Evolutionary conservation across 2,113 vertebrate species (phyloP).

Genomic region (Tricholaema leucomelas): DNA sequence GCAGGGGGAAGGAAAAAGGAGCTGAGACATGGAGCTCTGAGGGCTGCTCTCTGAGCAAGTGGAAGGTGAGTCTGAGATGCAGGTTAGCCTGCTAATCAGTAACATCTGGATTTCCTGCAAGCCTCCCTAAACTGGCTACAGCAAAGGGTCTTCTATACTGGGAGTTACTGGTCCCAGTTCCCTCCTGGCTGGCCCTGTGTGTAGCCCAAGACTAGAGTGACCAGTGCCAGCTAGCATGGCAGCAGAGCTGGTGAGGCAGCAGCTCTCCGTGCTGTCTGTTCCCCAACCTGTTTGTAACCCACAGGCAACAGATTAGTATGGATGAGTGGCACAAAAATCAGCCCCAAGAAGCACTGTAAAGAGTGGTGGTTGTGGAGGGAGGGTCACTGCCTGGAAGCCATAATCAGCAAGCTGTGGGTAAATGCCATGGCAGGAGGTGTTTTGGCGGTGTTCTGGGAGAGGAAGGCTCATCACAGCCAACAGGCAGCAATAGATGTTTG

Average conservation of each 20-base stretch:
- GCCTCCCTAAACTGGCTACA: not conserved
- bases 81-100: not conserved
- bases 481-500: not conserved
- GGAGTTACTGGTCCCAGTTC: not conserved
- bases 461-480: not conserved
- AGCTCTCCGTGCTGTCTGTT: not conserved
- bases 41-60: not conserved
- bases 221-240: not conserved
- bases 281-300: rapidly evolving
- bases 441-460: not conserved
- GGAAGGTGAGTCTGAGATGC: not conserved
- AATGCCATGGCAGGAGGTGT: not conserved
- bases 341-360: not conserved
- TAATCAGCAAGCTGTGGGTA: not conserved
- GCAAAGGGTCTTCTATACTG: rapidly evolving
- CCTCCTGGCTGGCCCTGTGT: not conserved
- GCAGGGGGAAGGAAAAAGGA: not conserved
- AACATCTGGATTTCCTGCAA: not conserved
- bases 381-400: not conserved
- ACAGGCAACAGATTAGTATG: not conserved
- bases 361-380: not conserved
- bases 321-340: not conserved
- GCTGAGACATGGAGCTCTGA: not conserved
- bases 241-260: not conserved
- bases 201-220: too few relatives aligned